Percentiles rank a stretch among this genome's conserved stretches.
These are phyloP conservation scores for Drosophila leonis DNA, from an alignment of 2,888 invertebrate species.

Conservation along the genomic window DNA sequence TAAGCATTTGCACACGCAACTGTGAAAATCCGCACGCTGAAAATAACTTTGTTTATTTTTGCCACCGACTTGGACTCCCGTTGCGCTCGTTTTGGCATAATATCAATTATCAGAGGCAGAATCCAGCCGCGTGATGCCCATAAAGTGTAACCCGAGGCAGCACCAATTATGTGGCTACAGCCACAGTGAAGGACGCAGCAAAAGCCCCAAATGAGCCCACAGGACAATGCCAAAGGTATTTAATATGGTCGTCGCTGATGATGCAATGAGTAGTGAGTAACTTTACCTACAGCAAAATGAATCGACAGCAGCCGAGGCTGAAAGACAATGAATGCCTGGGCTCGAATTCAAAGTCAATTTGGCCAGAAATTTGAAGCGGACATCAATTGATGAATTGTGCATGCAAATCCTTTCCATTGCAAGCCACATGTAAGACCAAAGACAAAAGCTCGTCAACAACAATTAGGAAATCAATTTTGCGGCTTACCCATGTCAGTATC, in stretches of 20 bases:
- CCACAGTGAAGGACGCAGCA: constrained; percentile 1
- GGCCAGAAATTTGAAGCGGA: constrained; percentile 23
- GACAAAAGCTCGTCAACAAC: constrained; percentile 43
- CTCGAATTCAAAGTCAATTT: constrained; percentile 42
- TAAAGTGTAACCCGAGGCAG: constrained; percentile 41
- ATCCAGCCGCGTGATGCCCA: constrained; percentile 50
- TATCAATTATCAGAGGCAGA: constrained; percentile 67
- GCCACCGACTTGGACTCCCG: constrained; percentile 31
- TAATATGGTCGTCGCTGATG: constrained; percentile 17
- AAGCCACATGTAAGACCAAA: constrained; percentile 15
- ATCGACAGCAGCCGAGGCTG: background rate
- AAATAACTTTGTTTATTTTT: constrained; percentile 26
- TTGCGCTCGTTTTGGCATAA: constrained; percentile 60
- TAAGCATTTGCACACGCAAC: constrained; percentile 32
- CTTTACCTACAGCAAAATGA: background rate
- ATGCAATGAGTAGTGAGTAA: constrained; percentile 31
- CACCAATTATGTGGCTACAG: background rate
- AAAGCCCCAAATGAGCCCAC: constrained; percentile 35
- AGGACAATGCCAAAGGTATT: constrained; percentile 27
- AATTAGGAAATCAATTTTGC: constrained; percentile 73
- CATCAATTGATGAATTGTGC: constrained; percentile 42
- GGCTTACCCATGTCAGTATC: constrained; percentile 48
- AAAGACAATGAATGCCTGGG: background rate
- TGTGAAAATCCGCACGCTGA: constrained; percentile 9
- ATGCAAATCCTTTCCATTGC: constrained; percentile 7